Percentiles rank a stretch among this genome's conserved stretches.
phyloP scores from a whole-genome alignment of 2,888 invertebrate species.

The Agonopterix heracliana region DNA sequence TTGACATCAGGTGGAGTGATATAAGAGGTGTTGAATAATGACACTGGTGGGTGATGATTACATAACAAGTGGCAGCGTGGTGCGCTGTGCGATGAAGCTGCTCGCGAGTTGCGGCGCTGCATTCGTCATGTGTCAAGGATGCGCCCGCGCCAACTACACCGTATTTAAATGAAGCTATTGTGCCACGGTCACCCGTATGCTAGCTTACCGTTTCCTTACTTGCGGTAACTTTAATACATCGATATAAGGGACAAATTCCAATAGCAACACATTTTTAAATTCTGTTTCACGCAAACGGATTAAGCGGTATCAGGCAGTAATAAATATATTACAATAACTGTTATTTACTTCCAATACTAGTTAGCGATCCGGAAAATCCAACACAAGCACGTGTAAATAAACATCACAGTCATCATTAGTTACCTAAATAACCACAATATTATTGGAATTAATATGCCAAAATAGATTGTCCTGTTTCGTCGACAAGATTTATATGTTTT shows the following conservation, averaged over 20 bases:
- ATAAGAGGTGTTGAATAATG: slow-evolving; percentile 44
- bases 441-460: no score
- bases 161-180: slow-evolving; percentile 47
- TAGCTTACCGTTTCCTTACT: slow-evolving; percentile 11
- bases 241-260: no score
- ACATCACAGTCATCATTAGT: no score
- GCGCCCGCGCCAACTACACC: slow-evolving; percentile 32
- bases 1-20: slow-evolving; percentile 27
- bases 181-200: slow-evolving; percentile 47
- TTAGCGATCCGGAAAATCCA: no score
- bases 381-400: no score
- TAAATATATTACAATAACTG: no score
- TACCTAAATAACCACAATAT: no score
- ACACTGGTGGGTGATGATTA: slow-evolving; percentile 49
- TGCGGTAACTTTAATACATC: background rate
- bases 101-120: slow-evolving; percentile 30
- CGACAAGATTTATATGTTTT: no score
- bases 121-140: slow-evolving; percentile 64
- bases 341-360: no score
- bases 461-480: no score
- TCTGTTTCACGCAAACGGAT: background rate
- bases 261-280: background rate
- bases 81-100: slow-evolving; percentile 22
- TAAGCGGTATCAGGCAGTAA: background rate
- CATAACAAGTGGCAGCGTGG: slow-evolving; percentile 36